Percentiles rank a stretch among this genome's conserved stretches.
Conservation (phyloP, 2,797 vertebrate genomes). For the Leuciscus waleckii region DNA sequence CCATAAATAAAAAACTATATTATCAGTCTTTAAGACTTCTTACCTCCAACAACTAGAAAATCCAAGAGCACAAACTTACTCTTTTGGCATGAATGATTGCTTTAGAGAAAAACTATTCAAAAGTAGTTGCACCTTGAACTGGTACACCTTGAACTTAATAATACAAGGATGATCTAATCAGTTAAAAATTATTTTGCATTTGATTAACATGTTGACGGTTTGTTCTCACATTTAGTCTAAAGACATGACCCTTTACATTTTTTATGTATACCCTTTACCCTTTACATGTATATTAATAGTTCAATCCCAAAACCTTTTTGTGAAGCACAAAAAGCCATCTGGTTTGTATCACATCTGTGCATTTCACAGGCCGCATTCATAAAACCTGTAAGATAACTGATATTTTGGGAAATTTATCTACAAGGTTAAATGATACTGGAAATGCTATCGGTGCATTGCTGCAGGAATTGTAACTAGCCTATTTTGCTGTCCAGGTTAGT, state of each 20-base stretch:
- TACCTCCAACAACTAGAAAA: slow-evolving; percentile 76
- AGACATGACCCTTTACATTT: background rate
- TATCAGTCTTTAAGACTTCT: slow-evolving; percentile 31
- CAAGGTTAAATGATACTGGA: slow-evolving; percentile 58
- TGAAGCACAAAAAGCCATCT: slow-evolving; percentile 1
- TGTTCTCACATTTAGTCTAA: background rate
- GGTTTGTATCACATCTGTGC: slow-evolving; percentile 63
- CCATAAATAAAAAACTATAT: background rate
- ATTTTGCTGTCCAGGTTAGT: background rate
- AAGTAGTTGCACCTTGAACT: background rate
- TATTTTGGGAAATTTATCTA: slow-evolving; percentile 69
- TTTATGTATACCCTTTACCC: no score
- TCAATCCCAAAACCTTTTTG: background rate
- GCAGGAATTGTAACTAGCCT: background rate
- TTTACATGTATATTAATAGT: background rate
- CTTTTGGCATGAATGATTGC: slow-evolving; percentile 47
- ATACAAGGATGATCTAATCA: background rate
- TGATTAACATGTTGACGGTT: background rate
- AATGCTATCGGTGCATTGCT: slow-evolving; percentile 63
- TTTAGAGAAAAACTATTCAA: slow-evolving; percentile 36
- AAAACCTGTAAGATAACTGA: slow-evolving; percentile 62
- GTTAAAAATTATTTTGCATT: background rate
- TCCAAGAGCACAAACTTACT: slow-evolving; percentile 76
- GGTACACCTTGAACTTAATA: slow-evolving; percentile 28
- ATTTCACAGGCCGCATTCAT: slow-evolving; percentile 70